These are phyloP conservation scores for Bradynema listronoti DNA, from an alignment of 1,140 invertebrate species.

Conservation along the genomic window DNA sequence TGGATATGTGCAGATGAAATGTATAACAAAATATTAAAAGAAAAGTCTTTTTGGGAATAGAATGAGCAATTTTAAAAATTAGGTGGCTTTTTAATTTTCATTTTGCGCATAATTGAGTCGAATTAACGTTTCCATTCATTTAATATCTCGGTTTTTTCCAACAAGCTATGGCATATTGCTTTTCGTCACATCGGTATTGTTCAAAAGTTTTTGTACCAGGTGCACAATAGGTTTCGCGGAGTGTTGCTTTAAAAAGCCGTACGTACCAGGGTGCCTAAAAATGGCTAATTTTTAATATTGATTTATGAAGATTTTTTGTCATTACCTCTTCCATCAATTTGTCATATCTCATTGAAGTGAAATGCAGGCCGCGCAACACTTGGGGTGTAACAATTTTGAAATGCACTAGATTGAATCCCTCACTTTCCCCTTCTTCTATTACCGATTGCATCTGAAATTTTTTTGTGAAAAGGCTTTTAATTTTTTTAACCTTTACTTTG, in stretches of 20 bases:
- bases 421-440: constrained; percentile 10
- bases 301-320: constrained; percentile 4
- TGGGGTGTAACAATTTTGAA: constrained; percentile 17
- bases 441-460: neutral
- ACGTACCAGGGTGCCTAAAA: constrained; percentile 28
- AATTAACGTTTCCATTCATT: neutral
- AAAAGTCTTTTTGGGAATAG: neutral
- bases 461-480: constrained; percentile 6
- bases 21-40: neutral
- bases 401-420: constrained; percentile 14
- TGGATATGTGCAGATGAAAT: neutral
- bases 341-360: constrained; percentile 23
- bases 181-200: constrained; percentile 10
- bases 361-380: constrained; percentile 20
- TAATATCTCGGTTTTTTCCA: constrained; percentile 6
- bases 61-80: neutral
- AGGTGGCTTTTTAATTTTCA: neutral
- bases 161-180: constrained; percentile 9
- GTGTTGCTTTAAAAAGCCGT: constrained; percentile 12
- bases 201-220: constrained; percentile 23
- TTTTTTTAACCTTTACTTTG: constrained; percentile 1
- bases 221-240: constrained; percentile 25
- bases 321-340: constrained; percentile 7
- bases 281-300: neutral
- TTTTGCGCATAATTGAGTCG: too few species aligned